Base-by-base conservation (phyloP, 1,140 invertebrate genomes). In the Proales similis region DNA sequence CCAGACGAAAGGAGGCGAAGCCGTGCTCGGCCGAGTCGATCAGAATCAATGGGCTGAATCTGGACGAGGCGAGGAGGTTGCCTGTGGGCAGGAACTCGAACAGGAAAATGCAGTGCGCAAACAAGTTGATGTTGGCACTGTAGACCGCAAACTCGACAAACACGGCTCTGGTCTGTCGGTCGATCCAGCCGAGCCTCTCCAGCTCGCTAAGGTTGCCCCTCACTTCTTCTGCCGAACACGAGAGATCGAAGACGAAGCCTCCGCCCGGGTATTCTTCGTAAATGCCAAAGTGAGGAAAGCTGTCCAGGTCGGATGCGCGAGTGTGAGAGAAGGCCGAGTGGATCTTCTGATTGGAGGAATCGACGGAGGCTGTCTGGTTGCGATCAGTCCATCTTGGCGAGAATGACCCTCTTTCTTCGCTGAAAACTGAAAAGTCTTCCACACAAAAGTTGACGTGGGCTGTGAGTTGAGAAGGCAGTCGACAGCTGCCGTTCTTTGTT, bases 101-200 rank as follows among this genome's bases (percentile, higher is more conserved):
- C 11, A 80, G 65, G n/a, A 81, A 70, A 11, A 74, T 78, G 6
- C 71, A 70, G 0, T 79, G 72, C 7, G 72, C 74, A 64, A 81
- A 81, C 14, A 82, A 66, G 63, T 82, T 77, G 17, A 75, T 70
- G 30, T 80, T 75, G 1, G 80, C 74, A 68, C 82, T 82, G 67
- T 81, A 82, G 9, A 77, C 71, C 3, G 80, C 79, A 66, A 82
- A 80, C 65, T 82, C 80, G 4, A 80, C 70, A 63, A 82, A 78
- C 9, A 82, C 71, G 4, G 79, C 81, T 63, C 81, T 65, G 0
- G 81, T 82, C 43, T 75, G 69, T 48, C 70, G 66, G 64, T 82
- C 81, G 14, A 81, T 77, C 81, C 81, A 82, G 24, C 70, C 64
- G 67, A 1, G 65, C 62, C 51, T 79, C 62, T 19, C 81, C 66